Percentiles rank a stretch among this genome's conserved stretches.
These are phyloP conservation scores for Phocoena phocoena DNA, from an alignment of 2,113 vertebrate species.

Conservation along the genomic window DNA sequence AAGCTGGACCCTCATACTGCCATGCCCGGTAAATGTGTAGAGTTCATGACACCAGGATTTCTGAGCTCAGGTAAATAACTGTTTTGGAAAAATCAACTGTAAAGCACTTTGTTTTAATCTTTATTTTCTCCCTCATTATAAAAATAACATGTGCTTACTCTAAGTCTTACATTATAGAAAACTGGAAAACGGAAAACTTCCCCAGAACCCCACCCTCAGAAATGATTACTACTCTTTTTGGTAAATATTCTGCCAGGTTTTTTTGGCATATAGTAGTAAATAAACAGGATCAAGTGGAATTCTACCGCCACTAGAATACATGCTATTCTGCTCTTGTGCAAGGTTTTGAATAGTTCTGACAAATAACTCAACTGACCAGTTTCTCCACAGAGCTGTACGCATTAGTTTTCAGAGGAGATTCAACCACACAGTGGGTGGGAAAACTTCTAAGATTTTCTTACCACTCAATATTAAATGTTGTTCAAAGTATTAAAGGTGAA, in stretches of 20 bases:
- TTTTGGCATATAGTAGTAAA: background rate
- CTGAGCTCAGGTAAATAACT: background rate
- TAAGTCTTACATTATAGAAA: background rate
- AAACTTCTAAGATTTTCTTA: background rate
- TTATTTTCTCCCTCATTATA: conserved; percentile 51
- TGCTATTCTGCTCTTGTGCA: background rate
- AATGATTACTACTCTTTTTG: background rate
- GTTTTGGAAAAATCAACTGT: background rate
- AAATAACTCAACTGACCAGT: background rate
- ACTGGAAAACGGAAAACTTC: background rate
- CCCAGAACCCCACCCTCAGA: background rate
- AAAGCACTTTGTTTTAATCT: conserved; percentile 12
- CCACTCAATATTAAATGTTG: background rate
- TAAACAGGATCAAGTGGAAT: background rate
- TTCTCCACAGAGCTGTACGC: background rate
- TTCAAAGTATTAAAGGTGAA: background rate
- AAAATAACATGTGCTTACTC: background rate
- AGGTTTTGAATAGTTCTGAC: background rate
- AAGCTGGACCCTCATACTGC: background rate
- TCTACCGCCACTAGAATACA: background rate
- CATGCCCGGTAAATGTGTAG: background rate
- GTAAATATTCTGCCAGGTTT: background rate
- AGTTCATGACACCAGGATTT: background rate
- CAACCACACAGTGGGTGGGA: background rate
- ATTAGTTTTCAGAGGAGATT: background rate